phyloP scores from a whole-genome alignment of 37 sponge, comb jelly and placozoan species.

The Ianthella basta region DNA sequence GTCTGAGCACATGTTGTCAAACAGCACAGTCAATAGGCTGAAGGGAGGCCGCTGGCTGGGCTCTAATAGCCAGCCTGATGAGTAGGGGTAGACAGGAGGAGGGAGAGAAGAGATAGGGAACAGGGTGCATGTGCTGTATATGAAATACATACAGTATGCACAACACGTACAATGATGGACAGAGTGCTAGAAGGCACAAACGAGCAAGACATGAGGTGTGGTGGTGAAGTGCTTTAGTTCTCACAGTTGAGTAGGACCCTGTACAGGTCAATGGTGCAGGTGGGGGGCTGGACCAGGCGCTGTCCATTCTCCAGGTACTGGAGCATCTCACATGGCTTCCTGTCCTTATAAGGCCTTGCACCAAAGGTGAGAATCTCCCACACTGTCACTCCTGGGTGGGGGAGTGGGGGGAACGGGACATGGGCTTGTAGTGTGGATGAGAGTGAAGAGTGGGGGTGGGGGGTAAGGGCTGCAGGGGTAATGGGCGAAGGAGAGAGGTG shows the following conservation, averaged over 20 bases:
- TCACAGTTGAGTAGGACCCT: slow-evolving; percentile 66
- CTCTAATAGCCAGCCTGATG: slow-evolving; percentile 74
- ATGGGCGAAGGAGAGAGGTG: not conserved
- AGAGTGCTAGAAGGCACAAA: too few relatives aligned
- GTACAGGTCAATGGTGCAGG: slow-evolving; percentile 74
- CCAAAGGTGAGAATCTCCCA: slow-evolving; percentile 94
- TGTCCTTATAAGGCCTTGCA: slow-evolving; percentile 59
- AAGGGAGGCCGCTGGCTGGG: slow-evolving; percentile 74
- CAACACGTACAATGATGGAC: too few relatives aligned
- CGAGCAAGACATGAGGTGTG: too few relatives aligned
- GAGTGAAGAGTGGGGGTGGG: not conserved
- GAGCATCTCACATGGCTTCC: slow-evolving; percentile 54
- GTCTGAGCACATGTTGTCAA: slow-evolving; percentile 53
- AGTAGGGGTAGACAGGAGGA: too few relatives aligned
- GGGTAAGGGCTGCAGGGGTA: not conserved
- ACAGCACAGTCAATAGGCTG: slow-evolving; percentile 21
- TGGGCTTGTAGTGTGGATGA: too few relatives aligned
- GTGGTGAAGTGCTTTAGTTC: not conserved
- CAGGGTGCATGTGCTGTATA: too few relatives aligned
- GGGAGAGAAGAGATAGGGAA: too few relatives aligned
- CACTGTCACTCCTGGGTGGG: slow-evolving; percentile 70
- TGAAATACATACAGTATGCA: too few relatives aligned
- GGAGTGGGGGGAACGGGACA: too few relatives aligned
- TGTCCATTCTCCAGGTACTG: slow-evolving; percentile 52
- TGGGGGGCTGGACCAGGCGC: slow-evolving; percentile 70